Percentiles rank a stretch among this genome's conserved stretches.
Conservation (phyloP, 2,113 vertebrate species). For the Isichthys henryi region DNA sequence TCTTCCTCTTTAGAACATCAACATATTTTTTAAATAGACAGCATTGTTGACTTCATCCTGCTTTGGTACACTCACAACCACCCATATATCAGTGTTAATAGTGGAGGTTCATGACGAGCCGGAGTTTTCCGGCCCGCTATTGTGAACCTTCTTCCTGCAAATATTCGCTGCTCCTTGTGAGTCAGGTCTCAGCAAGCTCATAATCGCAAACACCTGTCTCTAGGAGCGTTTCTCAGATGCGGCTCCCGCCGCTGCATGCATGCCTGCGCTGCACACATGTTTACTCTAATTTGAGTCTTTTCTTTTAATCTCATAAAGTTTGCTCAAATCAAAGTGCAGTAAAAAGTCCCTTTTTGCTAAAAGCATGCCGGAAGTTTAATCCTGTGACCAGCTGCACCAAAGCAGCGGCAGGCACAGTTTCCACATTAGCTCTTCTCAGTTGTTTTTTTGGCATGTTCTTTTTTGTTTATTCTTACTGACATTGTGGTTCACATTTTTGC, state of each 20-base stretch:
- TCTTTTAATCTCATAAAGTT: constrained; percentile 32
- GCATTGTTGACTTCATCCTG: not conserved
- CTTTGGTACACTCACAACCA: not conserved
- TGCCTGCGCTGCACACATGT: not conserved
- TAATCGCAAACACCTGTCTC: constrained; percentile 39
- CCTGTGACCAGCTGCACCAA: not conserved
- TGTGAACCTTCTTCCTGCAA: not conserved
- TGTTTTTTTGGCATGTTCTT: not conserved
- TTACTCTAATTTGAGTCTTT: constrained; percentile 31
- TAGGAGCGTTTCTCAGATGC: not conserved
- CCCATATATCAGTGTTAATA: not conserved
- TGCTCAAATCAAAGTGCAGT: constrained; percentile 30
- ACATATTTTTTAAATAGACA: not conserved
- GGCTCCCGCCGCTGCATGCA: not conserved
- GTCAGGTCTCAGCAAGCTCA: constrained; percentile 16
- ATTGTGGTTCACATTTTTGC: not conserved
- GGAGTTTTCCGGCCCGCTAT: not conserved
- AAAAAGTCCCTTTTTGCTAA: constrained; percentile 19
- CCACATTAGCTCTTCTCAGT: not conserved
- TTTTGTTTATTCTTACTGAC: not conserved
- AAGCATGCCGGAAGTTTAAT: not conserved
- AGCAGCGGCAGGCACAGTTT: not conserved
- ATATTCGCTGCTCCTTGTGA: not conserved
- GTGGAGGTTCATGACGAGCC: not conserved
- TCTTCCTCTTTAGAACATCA: not conserved